phyloP scores from a whole-genome alignment of 2,888 invertebrate species.

The Archips xylosteana region DNA sequence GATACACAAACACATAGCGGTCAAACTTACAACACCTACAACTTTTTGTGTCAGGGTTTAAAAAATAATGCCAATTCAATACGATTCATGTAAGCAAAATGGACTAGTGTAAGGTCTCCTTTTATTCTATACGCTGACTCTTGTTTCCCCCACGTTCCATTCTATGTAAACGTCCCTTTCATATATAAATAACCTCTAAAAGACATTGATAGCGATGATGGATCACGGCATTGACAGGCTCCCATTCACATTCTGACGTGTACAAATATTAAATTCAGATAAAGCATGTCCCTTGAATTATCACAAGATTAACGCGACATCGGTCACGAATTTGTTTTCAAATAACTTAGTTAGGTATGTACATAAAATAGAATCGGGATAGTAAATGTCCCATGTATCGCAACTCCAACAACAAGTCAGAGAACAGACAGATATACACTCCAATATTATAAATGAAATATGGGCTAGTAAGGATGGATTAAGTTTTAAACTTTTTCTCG shows the following conservation, averaged over 20 bases:
- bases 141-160: conserved; percentile 37
- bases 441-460: no score
- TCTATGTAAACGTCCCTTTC: conserved; percentile 56
- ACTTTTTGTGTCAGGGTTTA: no score
- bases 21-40: no score
- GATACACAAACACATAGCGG: no score
- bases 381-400: no score
- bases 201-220: conserved; percentile 73
- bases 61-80: no score
- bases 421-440: no score
- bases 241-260: not conserved
- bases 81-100: not conserved
- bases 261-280: conserved; percentile 8
- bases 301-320: not conserved
- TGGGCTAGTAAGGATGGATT: no score
- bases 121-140: not conserved
- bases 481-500: no score
- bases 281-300: not conserved
- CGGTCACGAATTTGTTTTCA: not conserved
- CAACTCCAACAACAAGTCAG: no score
- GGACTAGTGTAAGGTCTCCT: not conserved
- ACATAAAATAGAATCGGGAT: no score
- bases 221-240: conserved; percentile 53
- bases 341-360: not conserved
- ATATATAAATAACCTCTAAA: conserved; percentile 67